Conservation (phyloP, 2,888 invertebrate species). For the Elegia similella region DNA sequence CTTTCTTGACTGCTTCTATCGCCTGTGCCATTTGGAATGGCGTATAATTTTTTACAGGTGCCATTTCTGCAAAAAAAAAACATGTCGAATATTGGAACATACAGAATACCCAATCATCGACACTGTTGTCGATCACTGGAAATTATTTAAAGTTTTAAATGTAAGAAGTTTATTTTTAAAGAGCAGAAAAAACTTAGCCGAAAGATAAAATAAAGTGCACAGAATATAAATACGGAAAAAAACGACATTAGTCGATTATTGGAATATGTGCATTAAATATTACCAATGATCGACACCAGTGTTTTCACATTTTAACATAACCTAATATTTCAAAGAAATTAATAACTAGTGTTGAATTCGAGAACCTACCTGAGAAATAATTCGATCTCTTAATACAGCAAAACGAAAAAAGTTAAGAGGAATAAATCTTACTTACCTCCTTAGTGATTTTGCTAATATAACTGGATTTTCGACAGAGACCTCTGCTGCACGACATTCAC, state of each 20-base stretch:
- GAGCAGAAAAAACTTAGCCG: conserved; percentile 9
- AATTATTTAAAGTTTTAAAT: background rate
- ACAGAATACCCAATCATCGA: conserved; percentile 23
- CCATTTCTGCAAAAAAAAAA: conserved; percentile 10
- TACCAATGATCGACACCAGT: conserved; percentile 16
- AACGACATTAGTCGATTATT: conserved; percentile 17
- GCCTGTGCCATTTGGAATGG: conserved; percentile 21
- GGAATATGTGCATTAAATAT: background rate
- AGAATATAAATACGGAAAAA: conserved; percentile 14
- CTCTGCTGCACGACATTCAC: background rate
- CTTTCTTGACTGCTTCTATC: conserved; percentile 22
- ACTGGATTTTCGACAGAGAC: conserved; percentile 14
- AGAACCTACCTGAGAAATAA: conserved; percentile 15
- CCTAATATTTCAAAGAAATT: no score
- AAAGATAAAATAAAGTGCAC: conserved; percentile 10
- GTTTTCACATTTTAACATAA: conserved; percentile 16
- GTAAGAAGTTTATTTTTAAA: conserved; percentile 3
- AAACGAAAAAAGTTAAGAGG: conserved; percentile 14
- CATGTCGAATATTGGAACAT: conserved; percentile 17
- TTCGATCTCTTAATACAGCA: conserved; percentile 13
- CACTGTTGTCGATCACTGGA: conserved; percentile 26
- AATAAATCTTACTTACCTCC: conserved; percentile 19
- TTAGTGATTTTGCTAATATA: conserved; percentile 19
- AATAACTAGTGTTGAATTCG: no score
- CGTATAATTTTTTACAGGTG: conserved; percentile 24